These are phyloP conservation scores for Orestias chungarensis DNA, from an alignment of 2,797 vertebrate genomes.

Conservation along the genomic window DNA sequence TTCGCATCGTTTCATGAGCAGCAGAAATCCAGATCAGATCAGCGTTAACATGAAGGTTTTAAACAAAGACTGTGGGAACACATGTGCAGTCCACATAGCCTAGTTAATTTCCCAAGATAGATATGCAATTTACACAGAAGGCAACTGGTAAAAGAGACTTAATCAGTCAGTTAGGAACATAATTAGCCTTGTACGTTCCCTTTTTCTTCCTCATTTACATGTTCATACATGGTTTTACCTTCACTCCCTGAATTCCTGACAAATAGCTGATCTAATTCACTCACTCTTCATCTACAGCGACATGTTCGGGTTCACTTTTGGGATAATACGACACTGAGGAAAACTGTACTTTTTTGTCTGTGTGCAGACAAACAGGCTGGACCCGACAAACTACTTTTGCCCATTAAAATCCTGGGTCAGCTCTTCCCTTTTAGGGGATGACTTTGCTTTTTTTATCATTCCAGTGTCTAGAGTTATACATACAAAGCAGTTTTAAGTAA, in stretches of 20 bases:
- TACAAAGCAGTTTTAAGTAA: slow-evolving; percentile 73
- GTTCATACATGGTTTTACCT: slow-evolving; percentile 64
- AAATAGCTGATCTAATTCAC: slow-evolving; percentile 60
- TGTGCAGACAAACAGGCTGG: background rate
- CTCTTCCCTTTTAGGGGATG: slow-evolving; percentile 61
- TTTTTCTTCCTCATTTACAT: slow-evolving; percentile 79
- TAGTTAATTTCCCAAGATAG: slow-evolving; percentile 83
- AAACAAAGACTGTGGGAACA: slow-evolving; percentile 76
- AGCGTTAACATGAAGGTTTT: slow-evolving; percentile 78
- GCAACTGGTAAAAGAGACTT: slow-evolving; percentile 81
- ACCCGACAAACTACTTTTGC: slow-evolving; percentile 19
- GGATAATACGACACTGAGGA: slow-evolving; percentile 9
- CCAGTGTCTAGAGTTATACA: slow-evolving; percentile 55
- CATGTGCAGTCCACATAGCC: slow-evolving; percentile 79
- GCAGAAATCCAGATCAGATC: slow-evolving; percentile 73
- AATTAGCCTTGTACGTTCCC: slow-evolving; percentile 79
- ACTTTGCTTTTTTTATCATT: slow-evolving; percentile 29
- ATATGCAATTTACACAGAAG: slow-evolving; percentile 82
- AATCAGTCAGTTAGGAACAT: slow-evolving; percentile 82
- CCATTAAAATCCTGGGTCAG: slow-evolving; percentile 53
- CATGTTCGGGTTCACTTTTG: slow-evolving; percentile 20
- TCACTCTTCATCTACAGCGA: slow-evolving; percentile 47
- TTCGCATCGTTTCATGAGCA: no score
- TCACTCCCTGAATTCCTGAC: slow-evolving; percentile 58
- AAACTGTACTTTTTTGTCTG: background rate